phyloP scores from a whole-genome alignment of 2,888 invertebrate genomes.

The Fragum fragum region DNA sequence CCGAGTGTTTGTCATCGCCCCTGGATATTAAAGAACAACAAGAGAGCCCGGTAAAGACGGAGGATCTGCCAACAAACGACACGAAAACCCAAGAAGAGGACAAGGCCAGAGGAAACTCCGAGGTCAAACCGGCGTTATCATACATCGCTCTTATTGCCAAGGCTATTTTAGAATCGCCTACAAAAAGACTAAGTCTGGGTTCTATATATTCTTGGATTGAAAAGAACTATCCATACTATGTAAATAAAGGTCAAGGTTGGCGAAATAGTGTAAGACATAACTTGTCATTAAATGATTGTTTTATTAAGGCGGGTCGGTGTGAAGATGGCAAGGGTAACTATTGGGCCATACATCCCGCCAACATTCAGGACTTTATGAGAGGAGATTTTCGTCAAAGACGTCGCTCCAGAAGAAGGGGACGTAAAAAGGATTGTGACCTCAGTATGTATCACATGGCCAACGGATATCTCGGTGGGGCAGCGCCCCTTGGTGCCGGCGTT shows the following conservation, averaged over 20 bases:
- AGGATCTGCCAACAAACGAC: slow-evolving; percentile 52
- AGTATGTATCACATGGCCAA: slow-evolving; percentile 79
- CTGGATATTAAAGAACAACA: slow-evolving; percentile 60
- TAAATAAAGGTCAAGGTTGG: slow-evolving; percentile 85
- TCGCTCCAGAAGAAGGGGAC: slow-evolving; percentile 78
- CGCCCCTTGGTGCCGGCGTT: slow-evolving; percentile 71
- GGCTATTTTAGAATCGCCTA: slow-evolving; percentile 83
- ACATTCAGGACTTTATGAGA: slow-evolving; percentile 83
- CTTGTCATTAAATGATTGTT: slow-evolving; percentile 85
- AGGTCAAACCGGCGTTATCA: slow-evolving; percentile 83
- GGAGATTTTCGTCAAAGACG: slow-evolving; percentile 84
- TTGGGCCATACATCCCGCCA: slow-evolving; percentile 85
- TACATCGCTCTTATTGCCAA: slow-evolving; percentile 86
- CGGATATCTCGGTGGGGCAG: slow-evolving; percentile 69
- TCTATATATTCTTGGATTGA: slow-evolving; percentile 86
- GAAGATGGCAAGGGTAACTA: slow-evolving; percentile 85
- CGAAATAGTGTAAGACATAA: slow-evolving; percentile 86
- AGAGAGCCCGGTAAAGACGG: slow-evolving; percentile 49
- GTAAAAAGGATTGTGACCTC: slow-evolving; percentile 82
- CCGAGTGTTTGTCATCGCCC: slow-evolving; percentile 54
- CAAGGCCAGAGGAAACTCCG: slow-evolving; percentile 74
- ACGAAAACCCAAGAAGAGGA: slow-evolving; percentile 67
- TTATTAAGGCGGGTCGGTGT: slow-evolving; percentile 83
- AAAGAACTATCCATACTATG: slow-evolving; percentile 84
- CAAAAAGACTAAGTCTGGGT: slow-evolving; percentile 83